Base-by-base conservation (phyloP, 2,888 invertebrate species). In the Glyphotaelius pellucidus region DNA sequence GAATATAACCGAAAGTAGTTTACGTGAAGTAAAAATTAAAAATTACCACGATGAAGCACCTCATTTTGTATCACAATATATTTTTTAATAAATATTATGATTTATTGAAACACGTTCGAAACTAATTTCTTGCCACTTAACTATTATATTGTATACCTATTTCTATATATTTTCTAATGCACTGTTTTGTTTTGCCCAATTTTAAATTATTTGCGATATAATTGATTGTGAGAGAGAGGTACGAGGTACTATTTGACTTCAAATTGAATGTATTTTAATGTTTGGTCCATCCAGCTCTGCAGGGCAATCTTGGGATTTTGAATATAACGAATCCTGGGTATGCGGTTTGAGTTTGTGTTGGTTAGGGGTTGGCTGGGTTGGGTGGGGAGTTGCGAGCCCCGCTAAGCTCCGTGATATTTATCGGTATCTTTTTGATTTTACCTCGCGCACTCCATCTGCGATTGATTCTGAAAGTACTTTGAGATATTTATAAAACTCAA, bases 341-440 rank as follows among this genome's bases (percentile, higher is more conserved):
- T 9, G 67, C 67, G 67, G 67, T 19, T 67, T 67, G 52, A 3
- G 52, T 19, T 67, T 19, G 52, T 19, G 25, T 67, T 67, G 67
- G 67, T 9, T n/a, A 9, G 19, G n/a, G 25, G 67, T 25, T 67
- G 25, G 67, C 9, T 67, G 67, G 25, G 67, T 25, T 67, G 84
- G 15, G 35, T 31, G 52, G 91, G 80, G 42, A 35, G 52, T 30
- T 80, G 47, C 30, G 88, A 38, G 42, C 19, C 85, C 7, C 14
- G 38, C 85, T 85, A 85, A 85, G 42, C 85, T 42, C 42, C 42
- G n/a, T 85, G 38, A 85, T 93, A 93, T 93, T 93, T 93, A 93
- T 93, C 92, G 91, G 86, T 91, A 92, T 90, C 92, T 81, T 92
- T 93, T 91, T 91, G 93, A 93, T 93, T 93, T 93, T 90, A 92